Percentiles rank a stretch among this genome's conserved stretches.
These are phyloP conservation scores for Heliocidaris tuberculata DNA, from an alignment of 35 echinoderm and acorn worm genomes.

Conservation along the genomic window DNA sequence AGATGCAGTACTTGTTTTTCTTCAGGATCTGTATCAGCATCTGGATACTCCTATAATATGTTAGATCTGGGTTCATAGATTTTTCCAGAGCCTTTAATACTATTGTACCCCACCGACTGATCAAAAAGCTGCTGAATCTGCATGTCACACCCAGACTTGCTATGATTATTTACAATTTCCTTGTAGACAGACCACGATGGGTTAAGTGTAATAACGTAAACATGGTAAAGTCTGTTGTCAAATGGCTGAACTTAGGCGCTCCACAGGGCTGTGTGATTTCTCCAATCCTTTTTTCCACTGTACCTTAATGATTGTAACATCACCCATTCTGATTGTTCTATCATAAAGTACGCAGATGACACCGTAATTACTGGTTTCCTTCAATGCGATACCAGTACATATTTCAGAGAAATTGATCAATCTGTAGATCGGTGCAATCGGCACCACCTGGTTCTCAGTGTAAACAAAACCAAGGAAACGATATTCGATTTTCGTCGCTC, in stretches of 20 bases:
- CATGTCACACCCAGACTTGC: background rate
- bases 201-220: background rate
- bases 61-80: conserved; percentile 37
- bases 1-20: conserved; percentile 49
- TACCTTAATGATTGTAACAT: background rate
- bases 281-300: background rate
- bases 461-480: conserved; percentile 51
- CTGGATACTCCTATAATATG: conserved; percentile 24
- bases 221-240: background rate
- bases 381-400: background rate
- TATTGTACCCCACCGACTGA: background rate
- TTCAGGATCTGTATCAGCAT: conserved; percentile 36
- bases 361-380: background rate
- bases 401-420: background rate
- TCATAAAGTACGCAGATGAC: conserved; percentile 24
- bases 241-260: background rate
- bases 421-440: conserved; percentile 39
- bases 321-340: background rate
- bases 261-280: conserved; percentile 11
- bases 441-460: background rate
- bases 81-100: conserved; percentile 30
- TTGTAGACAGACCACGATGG: background rate
- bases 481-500: conserved; percentile 37
- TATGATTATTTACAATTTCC: background rate
- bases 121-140: background rate